Evolutionary conservation across 2,797 vertebrate genomes (phyloP).

Genomic region (Gymnocypris eckloni): DNA sequence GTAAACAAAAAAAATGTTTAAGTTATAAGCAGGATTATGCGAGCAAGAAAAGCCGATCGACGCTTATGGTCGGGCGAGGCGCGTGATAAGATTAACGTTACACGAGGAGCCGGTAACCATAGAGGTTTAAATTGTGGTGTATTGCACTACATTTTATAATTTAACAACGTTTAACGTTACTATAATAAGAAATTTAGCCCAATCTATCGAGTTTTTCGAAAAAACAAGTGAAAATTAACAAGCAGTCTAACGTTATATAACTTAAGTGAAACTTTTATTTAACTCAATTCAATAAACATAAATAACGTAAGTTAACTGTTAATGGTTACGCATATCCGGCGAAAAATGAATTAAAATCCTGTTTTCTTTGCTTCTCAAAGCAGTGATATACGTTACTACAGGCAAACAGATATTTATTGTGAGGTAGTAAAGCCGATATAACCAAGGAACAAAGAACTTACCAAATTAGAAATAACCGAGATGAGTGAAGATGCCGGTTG

Average conservation of each 20-base stretch:
- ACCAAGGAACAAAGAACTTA: constrained; percentile 44
- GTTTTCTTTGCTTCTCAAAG: background rate
- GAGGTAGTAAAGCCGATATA: background rate
- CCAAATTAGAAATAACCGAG: constrained; percentile 52
- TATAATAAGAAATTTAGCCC: accelerated
- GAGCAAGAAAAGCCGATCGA: background rate
- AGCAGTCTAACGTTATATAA: too few relatives aligned
- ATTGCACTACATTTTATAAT: background rate
- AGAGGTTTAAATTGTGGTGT: background rate
- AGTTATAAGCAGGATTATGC: background rate
- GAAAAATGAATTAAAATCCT: too few relatives aligned
- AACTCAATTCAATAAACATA: too few relatives aligned
- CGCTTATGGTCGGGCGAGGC: background rate
- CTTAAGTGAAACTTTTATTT: too few relatives aligned
- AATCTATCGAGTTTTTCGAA: too few relatives aligned
- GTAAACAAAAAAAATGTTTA: too few relatives aligned
- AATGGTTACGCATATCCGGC: too few relatives aligned
- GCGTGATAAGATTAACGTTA: background rate
- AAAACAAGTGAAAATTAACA: too few relatives aligned
- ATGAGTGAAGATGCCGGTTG: constrained; percentile 37
- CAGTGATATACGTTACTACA: background rate
- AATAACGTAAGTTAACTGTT: too few relatives aligned
- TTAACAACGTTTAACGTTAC: too few relatives aligned
- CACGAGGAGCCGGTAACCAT: background rate
- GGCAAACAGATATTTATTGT: accelerated